phyloP scores from a whole-genome alignment of 2,113 vertebrate genomes.

The Coturnix japonica region DNA sequence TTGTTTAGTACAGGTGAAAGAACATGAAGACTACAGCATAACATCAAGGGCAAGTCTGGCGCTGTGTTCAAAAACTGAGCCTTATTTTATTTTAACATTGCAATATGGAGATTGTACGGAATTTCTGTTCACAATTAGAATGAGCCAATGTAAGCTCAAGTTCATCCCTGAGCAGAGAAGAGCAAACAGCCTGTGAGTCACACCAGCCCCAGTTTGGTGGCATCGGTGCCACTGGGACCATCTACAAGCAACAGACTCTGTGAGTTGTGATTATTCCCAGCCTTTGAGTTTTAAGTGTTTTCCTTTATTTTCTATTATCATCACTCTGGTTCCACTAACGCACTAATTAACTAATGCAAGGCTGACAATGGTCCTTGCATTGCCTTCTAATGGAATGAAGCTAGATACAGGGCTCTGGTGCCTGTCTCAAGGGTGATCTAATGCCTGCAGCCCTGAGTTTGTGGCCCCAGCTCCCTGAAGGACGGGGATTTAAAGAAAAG shows the following conservation, averaged over 20 bases:
- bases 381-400: neutral
- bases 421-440: neutral
- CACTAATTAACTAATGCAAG: neutral
- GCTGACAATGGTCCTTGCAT: neutral
- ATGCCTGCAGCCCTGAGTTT: neutral
- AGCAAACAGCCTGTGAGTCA: neutral
- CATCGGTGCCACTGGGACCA: accelerated
- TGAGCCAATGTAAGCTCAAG: accelerated
- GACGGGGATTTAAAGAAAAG: neutral
- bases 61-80: neutral
- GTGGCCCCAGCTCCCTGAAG: neutral
- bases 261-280: neutral
- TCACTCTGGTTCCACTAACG: neutral
- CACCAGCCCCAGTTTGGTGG: accelerated
- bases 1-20: neutral
- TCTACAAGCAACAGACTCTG: neutral
- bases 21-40: accelerated
- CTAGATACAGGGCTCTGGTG: accelerated
- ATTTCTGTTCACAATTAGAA: neutral
- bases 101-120: neutral
- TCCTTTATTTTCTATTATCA: neutral
- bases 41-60: neutral
- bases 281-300: neutral
- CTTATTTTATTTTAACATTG: neutral
- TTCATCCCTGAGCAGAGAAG: neutral